Evolutionary conservation across 2,797 vertebrate genomes (phyloP), one percentile per base, ranked within the genome.

Genomic region (Lepidocolaptes lacrymiger): DNA sequence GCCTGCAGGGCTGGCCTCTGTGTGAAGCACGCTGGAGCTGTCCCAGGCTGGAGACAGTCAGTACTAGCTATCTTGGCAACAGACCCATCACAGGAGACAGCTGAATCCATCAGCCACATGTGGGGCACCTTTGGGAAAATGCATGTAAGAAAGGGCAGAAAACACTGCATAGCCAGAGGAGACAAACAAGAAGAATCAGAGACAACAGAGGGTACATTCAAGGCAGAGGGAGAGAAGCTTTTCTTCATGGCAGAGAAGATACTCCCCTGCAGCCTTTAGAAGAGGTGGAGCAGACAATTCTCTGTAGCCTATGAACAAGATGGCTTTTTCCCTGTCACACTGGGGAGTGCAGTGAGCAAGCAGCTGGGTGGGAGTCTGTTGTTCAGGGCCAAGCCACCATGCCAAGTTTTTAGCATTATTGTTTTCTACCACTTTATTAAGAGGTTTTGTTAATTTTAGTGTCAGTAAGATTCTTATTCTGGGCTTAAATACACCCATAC

Each of bases 271-370:
- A 84, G 32, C 23, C 22, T 46, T 67, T 62, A 36, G 26, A 58
- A 39, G 30, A 48, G 3, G 5, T 18, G 26, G 20, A 72, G 9
- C 30, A 43, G 11, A 36, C 3, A n/a, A 15, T 22, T 54, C 26
- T 24, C 26, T 48, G 36, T 11, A 46, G n/a, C 6, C 20, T 7
- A 0, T 12, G 19, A 14, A 80, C 20, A 51, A 12, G 7, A 43
- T 26, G 19, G 14, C 1, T 19, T 84, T 77, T 82, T 46, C 16
- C 4, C 2, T 37, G 7, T 41, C 10, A 12, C 11, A 12, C 4
- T 12, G 21, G 3, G 12, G 8, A 73, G 3, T 3, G 8, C 5
- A 54, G 7, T 14, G 7, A 77, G 24, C 2, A 3, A 46, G 22
- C 0, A 1, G 3, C 11, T 81, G 27, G 6, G 24, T 39, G 36